Conservation (phyloP, 2,888 invertebrate genomes). For the Campaea margaritaria region DNA sequence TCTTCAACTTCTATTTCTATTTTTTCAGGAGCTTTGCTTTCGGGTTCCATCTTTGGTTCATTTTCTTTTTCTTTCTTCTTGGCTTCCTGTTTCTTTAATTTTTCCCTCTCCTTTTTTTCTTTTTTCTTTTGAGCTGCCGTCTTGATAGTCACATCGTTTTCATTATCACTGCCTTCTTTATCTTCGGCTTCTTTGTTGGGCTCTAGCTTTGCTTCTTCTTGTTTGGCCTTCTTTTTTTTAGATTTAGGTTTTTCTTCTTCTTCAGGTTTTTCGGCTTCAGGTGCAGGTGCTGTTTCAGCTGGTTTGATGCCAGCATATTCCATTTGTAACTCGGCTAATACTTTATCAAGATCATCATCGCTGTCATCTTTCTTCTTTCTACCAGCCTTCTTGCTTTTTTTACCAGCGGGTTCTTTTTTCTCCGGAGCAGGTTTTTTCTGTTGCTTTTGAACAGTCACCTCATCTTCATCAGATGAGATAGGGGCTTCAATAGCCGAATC, state of each 20-base stretch:
- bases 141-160: slow-evolving; percentile 88
- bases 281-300: slow-evolving; percentile 67
- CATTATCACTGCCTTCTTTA: slow-evolving; percentile 81
- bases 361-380: slow-evolving; percentile 91
- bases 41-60: slow-evolving; percentile 63
- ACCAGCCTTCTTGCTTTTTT: slow-evolving; percentile 90
- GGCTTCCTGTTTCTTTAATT: slow-evolving; percentile 89
- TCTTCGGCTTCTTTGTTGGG: slow-evolving; percentile 64
- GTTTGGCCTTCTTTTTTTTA: slow-evolving; percentile 77
- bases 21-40: slow-evolving; percentile 48
- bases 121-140: slow-evolving; percentile 95
- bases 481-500: slow-evolving; percentile 75
- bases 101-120: slow-evolving; percentile 93
- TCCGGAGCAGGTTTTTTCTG: slow-evolving; percentile 70
- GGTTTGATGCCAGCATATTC: slow-evolving; percentile 90
- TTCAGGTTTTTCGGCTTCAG: slow-evolving; percentile 66
- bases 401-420: slow-evolving; percentile 82
- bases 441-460: slow-evolving; percentile 66
- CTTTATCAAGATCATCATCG: slow-evolving; percentile 93
- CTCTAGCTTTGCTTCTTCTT: slow-evolving; percentile 63
- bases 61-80: slow-evolving; percentile 84
- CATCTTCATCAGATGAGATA: slow-evolving; percentile 76
- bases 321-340: slow-evolving; percentile 92
- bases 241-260: slow-evolving; percentile 74
- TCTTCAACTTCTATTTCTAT: slow-evolving; percentile 52